Conservation (phyloP, 2,797 vertebrate genomes). For the Enteromius argenteus region DNA sequence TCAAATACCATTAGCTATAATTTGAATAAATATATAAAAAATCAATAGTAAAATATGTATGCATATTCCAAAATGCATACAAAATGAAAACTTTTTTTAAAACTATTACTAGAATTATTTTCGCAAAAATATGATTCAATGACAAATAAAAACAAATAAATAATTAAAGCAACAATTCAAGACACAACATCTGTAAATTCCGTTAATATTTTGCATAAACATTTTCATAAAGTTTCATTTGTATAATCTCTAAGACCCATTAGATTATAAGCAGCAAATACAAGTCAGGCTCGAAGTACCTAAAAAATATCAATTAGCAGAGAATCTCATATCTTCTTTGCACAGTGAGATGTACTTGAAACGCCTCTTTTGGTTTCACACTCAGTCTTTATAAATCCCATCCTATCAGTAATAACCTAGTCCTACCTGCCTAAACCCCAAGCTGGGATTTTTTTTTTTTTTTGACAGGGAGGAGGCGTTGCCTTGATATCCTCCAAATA, state of each 20-base stretch:
- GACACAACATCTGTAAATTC: too few species aligned
- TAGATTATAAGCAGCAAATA: slow-evolving; percentile 14
- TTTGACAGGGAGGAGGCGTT: slow-evolving; percentile 38
- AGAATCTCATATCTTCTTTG: neutral
- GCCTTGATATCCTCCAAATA: slow-evolving; percentile 33
- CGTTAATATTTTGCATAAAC: neutral
- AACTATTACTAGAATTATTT: neutral
- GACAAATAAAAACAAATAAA: neutral
- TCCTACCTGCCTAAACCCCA: slow-evolving; percentile 49
- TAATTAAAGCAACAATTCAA: neutral
- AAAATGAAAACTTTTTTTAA: neutral
- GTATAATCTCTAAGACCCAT: neutral
- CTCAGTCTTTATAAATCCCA: slow-evolving; percentile 31
- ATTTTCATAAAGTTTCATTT: slow-evolving; percentile 15
- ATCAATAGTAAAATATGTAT: neutral
- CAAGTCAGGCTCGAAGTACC: neutral
- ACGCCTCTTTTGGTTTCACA: slow-evolving; percentile 5
- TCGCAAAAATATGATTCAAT: neutral
- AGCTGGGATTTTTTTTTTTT: slow-evolving; percentile 37
- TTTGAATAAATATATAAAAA: neutral
- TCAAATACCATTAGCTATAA: neutral
- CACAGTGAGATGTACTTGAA: slow-evolving; percentile 26
- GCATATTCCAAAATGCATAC: too few species aligned
- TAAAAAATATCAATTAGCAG: slow-evolving; percentile 16
- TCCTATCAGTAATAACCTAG: slow-evolving; percentile 51